Base-by-base conservation (phyloP, 2,888 invertebrate species). In the Synergus japonicus region DNA sequence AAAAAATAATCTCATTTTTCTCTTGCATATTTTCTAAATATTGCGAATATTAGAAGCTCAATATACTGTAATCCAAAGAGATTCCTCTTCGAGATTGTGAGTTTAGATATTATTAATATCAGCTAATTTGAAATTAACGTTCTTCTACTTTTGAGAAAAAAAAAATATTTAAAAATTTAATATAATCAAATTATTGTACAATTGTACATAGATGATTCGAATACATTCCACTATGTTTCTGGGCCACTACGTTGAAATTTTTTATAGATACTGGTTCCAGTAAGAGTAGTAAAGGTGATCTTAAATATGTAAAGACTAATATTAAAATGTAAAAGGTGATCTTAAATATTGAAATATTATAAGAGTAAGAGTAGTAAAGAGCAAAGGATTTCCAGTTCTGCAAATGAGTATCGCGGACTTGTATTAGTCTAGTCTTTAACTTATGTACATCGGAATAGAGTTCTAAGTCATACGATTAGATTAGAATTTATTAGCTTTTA, bases 21-120 rank as follows among this genome's bases (percentile, higher is more conserved):
- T 81, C 79, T 73, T 76, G 69, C 76, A 67, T 81, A 81, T 76
- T 82, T 86, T 80, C 73, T 78, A 80, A 81, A 84, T 80, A 77
- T 78, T 83, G 82, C 58, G 58, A 76, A 82, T 73, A 77, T 66
- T 78, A 82, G 76, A 15, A 69, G 29, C 44, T 69, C 46, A 69
- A 69, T 46, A 49, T 46, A 49, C 84, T 84, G 85, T 44, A 76
- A 80, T 66, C 78, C 60, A 79, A 81, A 76, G 77, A 77, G 73
- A 83, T 78, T 77, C 78, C 79, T 44, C 13, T 66, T 49, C 18
- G 29, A 80, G 65, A 63, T 77, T 29, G 29, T 29, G 29, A 29
- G 29, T 29, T 29, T 65, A 43, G 9, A 66, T 43, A 8, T 66
- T 44, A 44, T n/a, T 44, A 44, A 66, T 66, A 13, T 43, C 18